Evolutionary conservation across 2,888 invertebrate genomes (phyloP).

Genomic region (Lomographa bimaculata): DNA sequence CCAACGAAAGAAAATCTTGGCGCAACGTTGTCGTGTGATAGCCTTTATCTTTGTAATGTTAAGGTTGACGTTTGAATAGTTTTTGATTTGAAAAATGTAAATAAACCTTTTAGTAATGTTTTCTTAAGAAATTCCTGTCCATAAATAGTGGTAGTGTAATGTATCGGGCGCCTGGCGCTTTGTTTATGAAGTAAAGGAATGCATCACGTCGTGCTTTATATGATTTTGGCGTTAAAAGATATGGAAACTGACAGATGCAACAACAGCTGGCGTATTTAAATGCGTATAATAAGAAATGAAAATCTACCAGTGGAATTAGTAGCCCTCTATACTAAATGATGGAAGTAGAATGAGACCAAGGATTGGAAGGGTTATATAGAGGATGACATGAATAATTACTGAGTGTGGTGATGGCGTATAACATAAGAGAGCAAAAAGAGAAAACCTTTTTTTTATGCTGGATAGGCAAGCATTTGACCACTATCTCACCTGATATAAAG

Average conservation of each 20-base stretch:
- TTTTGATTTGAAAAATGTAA: slow-evolving; percentile 9
- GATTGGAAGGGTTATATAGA: no score
- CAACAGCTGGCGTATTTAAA: slow-evolving; percentile 21
- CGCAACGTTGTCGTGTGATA: background rate
- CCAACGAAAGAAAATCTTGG: slow-evolving; percentile 3
- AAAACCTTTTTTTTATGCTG: no score
- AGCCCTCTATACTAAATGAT: no score
- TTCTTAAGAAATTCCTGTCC: slow-evolving; percentile 75
- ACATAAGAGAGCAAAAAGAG: no score
- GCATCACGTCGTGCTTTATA: slow-evolving; percentile 16
- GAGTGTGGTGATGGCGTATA: no score
- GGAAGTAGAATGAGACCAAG: no score
- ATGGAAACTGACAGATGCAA: slow-evolving; percentile 12
- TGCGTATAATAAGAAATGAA: no score
- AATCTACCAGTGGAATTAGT: no score
- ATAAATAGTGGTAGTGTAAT: slow-evolving; percentile 68
- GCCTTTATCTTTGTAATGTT: slow-evolving; percentile 5
- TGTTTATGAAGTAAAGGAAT: slow-evolving; percentile 27
- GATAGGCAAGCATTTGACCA: no score
- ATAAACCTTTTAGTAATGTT: slow-evolving; percentile 55
- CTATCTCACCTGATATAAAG: no score
- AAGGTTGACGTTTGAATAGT: slow-evolving; percentile 19
- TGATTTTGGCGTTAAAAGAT: slow-evolving; percentile 24
- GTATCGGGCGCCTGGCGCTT: slow-evolving; percentile 53
- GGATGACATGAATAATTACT: no score